Percentiles rank a stretch among this genome's conserved stretches.
These are phyloP conservation scores for Notarius quadriscutis DNA, from an alignment of 2,113 vertebrate genomes.

Conservation along the genomic window DNA sequence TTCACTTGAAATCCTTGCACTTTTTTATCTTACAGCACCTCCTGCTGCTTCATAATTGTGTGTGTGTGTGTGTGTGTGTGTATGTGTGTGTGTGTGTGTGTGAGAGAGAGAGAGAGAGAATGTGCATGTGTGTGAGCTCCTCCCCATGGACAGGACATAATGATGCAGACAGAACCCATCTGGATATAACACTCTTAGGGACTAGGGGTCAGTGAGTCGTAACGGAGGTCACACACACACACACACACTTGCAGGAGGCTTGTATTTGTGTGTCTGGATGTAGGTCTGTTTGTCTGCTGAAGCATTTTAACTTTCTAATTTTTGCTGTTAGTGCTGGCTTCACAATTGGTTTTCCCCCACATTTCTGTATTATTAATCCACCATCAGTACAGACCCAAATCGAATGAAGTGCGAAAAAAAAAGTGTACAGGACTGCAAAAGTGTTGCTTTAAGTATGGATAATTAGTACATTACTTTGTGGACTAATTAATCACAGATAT, in stretches of 20 bases:
- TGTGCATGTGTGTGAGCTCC: conserved; percentile 56
- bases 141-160: conserved; percentile 76
- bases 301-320: not conserved
- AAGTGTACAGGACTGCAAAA: not conserved
- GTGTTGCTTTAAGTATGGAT: not conserved
- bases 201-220: conserved; percentile 55
- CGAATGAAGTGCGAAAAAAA: not conserved
- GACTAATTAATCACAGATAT: not conserved
- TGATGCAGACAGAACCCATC: conserved; percentile 82
- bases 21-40: conserved; percentile 58
- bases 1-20: not conserved
- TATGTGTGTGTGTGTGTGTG: conserved; percentile 70
- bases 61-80: conserved; percentile 8
- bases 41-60: conserved; percentile 72
- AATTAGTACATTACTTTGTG: not conserved
- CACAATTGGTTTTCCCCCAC: not conserved
- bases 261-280: conserved; percentile 7
- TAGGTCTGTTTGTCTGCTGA: not conserved
- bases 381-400: not conserved
- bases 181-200: conserved; percentile 70
- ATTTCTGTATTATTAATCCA: not conserved
- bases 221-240: conserved; percentile 55
- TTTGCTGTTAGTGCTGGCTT: not conserved
- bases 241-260: conserved; percentile 1
- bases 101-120: not conserved